These are phyloP conservation scores for Pangasius larnaudii DNA, from an alignment of 2,797 vertebrate genomes.

Conservation along the genomic window DNA sequence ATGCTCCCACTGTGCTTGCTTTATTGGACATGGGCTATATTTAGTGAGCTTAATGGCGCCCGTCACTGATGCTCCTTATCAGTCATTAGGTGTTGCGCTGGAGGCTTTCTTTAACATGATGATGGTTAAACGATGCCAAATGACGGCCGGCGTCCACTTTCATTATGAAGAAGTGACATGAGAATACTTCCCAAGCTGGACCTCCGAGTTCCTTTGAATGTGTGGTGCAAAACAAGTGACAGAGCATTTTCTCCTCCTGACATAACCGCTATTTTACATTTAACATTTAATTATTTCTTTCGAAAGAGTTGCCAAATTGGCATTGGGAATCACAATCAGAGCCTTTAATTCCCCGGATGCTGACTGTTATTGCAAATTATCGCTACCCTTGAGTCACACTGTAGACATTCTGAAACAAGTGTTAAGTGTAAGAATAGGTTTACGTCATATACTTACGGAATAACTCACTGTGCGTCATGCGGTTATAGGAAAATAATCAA, in stretches of 20 bases:
- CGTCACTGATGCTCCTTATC: neutral
- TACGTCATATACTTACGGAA: neutral
- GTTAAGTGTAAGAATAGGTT: neutral
- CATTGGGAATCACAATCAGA: neutral
- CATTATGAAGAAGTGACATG: neutral
- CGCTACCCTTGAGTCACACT: neutral
- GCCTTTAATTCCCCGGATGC: neutral
- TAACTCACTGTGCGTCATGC: neutral
- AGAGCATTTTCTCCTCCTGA: neutral
- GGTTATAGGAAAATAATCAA: neutral
- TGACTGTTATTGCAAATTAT: neutral
- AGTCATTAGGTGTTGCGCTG: constrained; percentile 27
- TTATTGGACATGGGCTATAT: neutral
- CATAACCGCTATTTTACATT: neutral
- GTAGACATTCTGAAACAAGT: neutral
- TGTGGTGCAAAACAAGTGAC: neutral
- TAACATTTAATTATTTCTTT: neutral
- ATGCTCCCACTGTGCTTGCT: neutral
- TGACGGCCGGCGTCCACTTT: neutral
- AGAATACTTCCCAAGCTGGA: neutral
- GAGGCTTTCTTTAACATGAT: neutral
- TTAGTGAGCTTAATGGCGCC: neutral
- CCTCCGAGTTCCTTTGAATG: neutral
- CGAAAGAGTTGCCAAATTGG: neutral
- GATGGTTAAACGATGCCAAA: constrained; percentile 23